Evolutionary conservation across 1,140 invertebrate species (phyloP).

Genomic region (Sinella curviseta): DNA sequence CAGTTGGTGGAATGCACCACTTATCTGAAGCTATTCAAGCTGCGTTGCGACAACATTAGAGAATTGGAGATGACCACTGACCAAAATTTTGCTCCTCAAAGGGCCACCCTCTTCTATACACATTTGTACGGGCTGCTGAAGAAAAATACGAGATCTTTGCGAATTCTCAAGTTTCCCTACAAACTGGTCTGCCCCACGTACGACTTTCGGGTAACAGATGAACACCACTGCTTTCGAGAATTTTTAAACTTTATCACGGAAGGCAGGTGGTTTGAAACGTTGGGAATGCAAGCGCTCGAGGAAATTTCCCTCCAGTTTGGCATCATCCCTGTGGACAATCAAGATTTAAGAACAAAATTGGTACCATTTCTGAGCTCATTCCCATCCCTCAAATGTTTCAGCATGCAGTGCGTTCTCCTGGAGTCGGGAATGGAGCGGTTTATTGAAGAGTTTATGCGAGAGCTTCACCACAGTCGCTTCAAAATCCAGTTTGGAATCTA

Average conservation of each 20-base stretch:
- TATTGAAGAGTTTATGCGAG: slow-evolving; percentile 23
- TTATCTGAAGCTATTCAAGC: slow-evolving; percentile 42
- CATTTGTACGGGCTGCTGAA: slow-evolving; percentile 25
- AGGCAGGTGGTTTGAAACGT: slow-evolving; percentile 30
- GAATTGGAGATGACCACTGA: slow-evolving; percentile 43
- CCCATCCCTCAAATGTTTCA: slow-evolving; percentile 22
- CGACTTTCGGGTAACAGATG: slow-evolving; percentile 40
- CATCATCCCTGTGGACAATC: slow-evolving; percentile 36
- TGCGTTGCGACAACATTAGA: slow-evolving; percentile 25
- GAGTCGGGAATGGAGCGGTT: slow-evolving; percentile 36
- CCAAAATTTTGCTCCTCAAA: slow-evolving; percentile 40
- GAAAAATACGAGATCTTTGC: slow-evolving; percentile 30
- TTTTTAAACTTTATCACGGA: slow-evolving; percentile 43
- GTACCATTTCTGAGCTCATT: slow-evolving; percentile 38
- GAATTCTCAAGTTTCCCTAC: slow-evolving; percentile 40
- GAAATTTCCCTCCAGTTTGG: slow-evolving; percentile 42
- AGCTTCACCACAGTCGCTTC: slow-evolving; percentile 8
- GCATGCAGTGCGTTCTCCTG: slow-evolving; percentile 33
- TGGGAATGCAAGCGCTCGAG: slow-evolving; percentile 22
- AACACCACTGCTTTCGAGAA: slow-evolving; percentile 43
- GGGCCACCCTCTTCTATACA: slow-evolving; percentile 35
- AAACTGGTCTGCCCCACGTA: slow-evolving; percentile 37
- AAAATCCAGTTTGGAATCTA: slow-evolving; percentile 37
- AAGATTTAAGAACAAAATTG: slow-evolving; percentile 33
- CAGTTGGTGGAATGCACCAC: slow-evolving; percentile 44